Base-by-base conservation (phyloP, 2,113 vertebrate species). In the Ochotona curzoniae region DNA sequence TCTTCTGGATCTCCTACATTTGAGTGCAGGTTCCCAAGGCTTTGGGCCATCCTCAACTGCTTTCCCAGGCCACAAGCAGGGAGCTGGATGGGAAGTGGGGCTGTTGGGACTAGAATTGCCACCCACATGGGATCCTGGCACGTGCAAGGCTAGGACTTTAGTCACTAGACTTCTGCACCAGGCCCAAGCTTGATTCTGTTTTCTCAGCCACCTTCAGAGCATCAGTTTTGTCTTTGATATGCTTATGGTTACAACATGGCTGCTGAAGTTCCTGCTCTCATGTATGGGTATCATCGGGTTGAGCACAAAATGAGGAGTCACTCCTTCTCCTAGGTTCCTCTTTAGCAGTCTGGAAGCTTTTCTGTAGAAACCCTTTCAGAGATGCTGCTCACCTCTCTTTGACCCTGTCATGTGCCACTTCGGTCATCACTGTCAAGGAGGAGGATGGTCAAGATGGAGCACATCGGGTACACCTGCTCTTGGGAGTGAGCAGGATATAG, bases 251-350 rank as follows among this genome's bases (percentile, higher is more conserved):
- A 69, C 90, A 90, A 47, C 75, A 63, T 80, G 93, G 70, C 64
- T 61, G 83, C 81, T 90, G 91, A 89, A 70, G 74, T 79, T 93
- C 90, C 87, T 92, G 44, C 78, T 44, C 23, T 88, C 54, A 86
- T 35, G 75, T 7, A 30, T 21, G 63, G 47, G 20, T 67, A n/a
- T 83, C 83, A 70, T 73, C 35, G 11, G 23, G 79, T 82, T 90
- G 66, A 88, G 73, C 74, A 54, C 17, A 51, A 47, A 51, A 69
- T 32, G 74, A 51, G 2, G 74, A 78, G 25, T 32, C 26, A 71
- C 60, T n/a, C 86, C 35, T 87, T 84, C 67, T n/a, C 64, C 8
- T 71, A 7, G 35, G 64, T 66, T 60, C 78, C 44, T 86, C 69
- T 78, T 74, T 38, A 30, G 44, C 44, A 90, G 63, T 25, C 63